phyloP scores from a whole-genome alignment of 2,888 invertebrate genomes.

The Lingula anatina region DNA sequence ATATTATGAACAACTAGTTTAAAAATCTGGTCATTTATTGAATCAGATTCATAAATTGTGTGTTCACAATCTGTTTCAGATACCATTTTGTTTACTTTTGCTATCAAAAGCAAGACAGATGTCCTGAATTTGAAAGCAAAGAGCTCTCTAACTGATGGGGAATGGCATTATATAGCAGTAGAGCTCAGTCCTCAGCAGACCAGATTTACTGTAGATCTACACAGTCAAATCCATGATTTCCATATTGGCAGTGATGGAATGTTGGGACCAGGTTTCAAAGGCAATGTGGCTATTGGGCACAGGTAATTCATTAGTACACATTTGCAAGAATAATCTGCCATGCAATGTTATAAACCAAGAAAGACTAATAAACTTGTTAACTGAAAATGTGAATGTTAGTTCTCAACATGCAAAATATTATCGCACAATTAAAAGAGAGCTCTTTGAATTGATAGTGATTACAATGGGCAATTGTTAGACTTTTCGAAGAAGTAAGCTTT shows the following conservation, averaged over 20 bases:
- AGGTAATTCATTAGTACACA: neutral
- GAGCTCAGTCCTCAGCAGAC: constrained; percentile 82
- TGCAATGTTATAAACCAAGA: too few relatives aligned
- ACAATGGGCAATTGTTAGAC: too few relatives aligned
- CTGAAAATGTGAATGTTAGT: too few relatives aligned
- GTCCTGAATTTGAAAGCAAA: constrained; percentile 78
- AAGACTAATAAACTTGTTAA: too few relatives aligned
- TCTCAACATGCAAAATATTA: too few relatives aligned
- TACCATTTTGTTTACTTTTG: constrained; percentile 27
- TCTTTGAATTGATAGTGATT: too few relatives aligned
- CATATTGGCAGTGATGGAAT: constrained; percentile 4
- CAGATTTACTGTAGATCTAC: constrained; percentile 21
- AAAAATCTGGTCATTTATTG: too few relatives aligned
- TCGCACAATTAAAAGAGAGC: too few relatives aligned
- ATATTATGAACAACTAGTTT: too few relatives aligned
- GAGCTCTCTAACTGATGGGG: constrained; percentile 79
- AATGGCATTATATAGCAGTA: constrained; percentile 95
- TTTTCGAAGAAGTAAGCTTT: too few relatives aligned
- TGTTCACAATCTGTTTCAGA: neutral
- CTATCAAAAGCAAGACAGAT: constrained; percentile 16
- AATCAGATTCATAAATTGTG: constrained; percentile 33
- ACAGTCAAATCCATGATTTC: neutral
- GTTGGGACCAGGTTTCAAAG: constrained; percentile 1
- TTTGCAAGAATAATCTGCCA: too few relatives aligned
- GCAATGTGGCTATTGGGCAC: too few relatives aligned